Base-by-base conservation (phyloP, 2,797 vertebrate species). In the Pangasius djambal region DNA sequence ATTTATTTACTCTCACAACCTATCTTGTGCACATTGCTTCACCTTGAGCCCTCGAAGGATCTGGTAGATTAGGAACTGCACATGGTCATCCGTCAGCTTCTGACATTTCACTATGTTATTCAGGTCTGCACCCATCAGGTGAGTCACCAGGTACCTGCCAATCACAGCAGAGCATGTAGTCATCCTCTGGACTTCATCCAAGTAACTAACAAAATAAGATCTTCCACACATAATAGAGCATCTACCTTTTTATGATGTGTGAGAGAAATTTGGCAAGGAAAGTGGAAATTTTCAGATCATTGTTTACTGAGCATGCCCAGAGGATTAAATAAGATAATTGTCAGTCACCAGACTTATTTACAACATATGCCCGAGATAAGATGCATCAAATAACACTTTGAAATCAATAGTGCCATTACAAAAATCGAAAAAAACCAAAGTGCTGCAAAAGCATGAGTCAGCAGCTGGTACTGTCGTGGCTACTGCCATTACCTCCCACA, bases 61-160 rank as follows among this genome's bases (percentile, higher is more conserved):
- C 92, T 99, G 99, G 93, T 99, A 99, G 94, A 99, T 99, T 90
- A 99, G 97, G 92, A 99, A 99, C 95, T 99, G 99, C 92, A 99
- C 99, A 0, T 99, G 99, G 95, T 99, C 99, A 89, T 99, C 99
- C 0, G 98, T 99, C 90, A 99, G 97, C 92, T 99, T 99, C 96
- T 99, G 99, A 95, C 98, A 99, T 95, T 99, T 99, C 89, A 99
- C 99, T 86, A 99, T 99, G 94, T 99, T 99, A 96, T 99, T 99
- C 90, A 99, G 96, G 95, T 99, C 99, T 82, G 99, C 99, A 57
- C 99, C 99, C 99, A 99, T 99, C 86, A 99, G 96, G 93, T 99
- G 98, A 91, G 98, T 99, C 94, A 99, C 99, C 88, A 99, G 94
- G 93, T 99, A 99, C 93, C 98, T 99, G 88, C 31, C 86, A 89